Conservation (phyloP, 1,140 invertebrate genomes). For the Neodiprion lecontei region DNA sequence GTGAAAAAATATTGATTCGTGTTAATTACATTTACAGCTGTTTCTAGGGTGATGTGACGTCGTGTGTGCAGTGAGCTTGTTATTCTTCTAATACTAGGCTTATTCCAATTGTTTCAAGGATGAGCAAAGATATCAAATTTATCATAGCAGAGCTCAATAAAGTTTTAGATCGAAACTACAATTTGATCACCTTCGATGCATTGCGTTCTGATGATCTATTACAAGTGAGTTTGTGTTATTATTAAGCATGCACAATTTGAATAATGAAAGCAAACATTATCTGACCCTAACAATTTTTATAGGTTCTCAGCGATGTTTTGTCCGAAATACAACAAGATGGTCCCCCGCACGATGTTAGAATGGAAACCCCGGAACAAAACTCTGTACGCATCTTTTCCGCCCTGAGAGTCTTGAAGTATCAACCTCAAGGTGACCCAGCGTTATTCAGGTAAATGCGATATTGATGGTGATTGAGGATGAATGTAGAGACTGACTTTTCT, state of each 20-base stretch:
- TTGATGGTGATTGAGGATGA: not conserved
- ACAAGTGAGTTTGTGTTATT: conserved; percentile 62
- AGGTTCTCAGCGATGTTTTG: conserved; percentile 74
- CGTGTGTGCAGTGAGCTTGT: not conserved
- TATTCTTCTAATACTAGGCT: too few relatives aligned
- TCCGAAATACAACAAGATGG: conserved; percentile 68
- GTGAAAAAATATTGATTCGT: not conserved
- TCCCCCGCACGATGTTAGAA: conserved; percentile 66
- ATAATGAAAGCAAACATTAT: not conserved
- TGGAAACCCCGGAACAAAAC: conserved; percentile 70
- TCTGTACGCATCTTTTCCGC: conserved; percentile 69
- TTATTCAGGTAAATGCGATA: conserved; percentile 42
- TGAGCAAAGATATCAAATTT: conserved; percentile 81
- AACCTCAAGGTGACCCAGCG: conserved; percentile 65
- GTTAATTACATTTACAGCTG: not conserved
- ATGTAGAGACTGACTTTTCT: too few relatives aligned
- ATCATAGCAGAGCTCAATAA: conserved; percentile 81
- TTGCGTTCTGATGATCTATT: conserved; percentile 76
- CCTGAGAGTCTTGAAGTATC: conserved; percentile 74
- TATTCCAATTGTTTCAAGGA: conserved; percentile 36
- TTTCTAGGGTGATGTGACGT: not conserved
- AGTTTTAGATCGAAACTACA: conserved; percentile 77
- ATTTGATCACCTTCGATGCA: conserved; percentile 86
- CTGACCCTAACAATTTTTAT: conserved; percentile 14
- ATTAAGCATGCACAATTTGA: not conserved